Conservation (phyloP, 2,113 vertebrate genomes). For the Notarius lentiginosus region DNA sequence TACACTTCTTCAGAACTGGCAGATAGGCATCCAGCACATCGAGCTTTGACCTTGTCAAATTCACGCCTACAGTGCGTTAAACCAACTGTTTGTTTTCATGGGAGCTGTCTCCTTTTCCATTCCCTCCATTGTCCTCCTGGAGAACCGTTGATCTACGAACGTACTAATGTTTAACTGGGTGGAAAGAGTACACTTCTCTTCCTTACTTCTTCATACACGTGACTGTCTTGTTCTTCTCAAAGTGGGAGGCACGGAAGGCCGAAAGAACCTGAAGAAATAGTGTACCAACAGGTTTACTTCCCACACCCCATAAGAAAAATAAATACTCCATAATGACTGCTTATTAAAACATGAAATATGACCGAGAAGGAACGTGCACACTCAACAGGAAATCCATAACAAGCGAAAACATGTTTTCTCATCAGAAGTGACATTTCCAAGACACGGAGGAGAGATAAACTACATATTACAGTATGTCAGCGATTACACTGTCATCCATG, state of each 20-base stretch:
- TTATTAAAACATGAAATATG: conserved; percentile 74
- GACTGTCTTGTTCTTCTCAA: conserved; percentile 11
- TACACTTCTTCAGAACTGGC: not conserved
- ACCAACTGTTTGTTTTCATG: conserved; percentile 7
- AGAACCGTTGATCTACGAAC: conserved; percentile 26
- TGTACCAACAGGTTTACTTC: conserved; percentile 76
- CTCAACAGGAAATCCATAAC: conserved; percentile 77
- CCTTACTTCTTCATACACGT: conserved; percentile 6
- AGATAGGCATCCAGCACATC: not conserved
- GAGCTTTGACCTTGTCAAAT: not conserved
- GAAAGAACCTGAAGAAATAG: conserved; percentile 51
- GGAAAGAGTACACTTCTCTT: conserved; percentile 21
- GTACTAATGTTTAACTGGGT: conserved; percentile 2
- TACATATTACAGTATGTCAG: conserved; percentile 64
- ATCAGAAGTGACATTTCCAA: conserved; percentile 68
- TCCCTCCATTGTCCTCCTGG: conserved; percentile 25
- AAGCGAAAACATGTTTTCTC: conserved; percentile 73
- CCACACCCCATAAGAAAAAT: conserved; percentile 75
- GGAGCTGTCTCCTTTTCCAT: conserved; percentile 16
- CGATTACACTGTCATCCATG: conserved; percentile 58
- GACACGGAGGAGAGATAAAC: conserved; percentile 69
- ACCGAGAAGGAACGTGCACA: conserved; percentile 70
- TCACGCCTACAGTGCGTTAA: conserved; percentile 15
- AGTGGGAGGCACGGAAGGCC: conserved; percentile 16
- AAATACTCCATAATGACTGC: conserved; percentile 72